phyloP scores from a whole-genome alignment of 2,113 vertebrate genomes.

The Ginglymostoma cirratum region DNA sequence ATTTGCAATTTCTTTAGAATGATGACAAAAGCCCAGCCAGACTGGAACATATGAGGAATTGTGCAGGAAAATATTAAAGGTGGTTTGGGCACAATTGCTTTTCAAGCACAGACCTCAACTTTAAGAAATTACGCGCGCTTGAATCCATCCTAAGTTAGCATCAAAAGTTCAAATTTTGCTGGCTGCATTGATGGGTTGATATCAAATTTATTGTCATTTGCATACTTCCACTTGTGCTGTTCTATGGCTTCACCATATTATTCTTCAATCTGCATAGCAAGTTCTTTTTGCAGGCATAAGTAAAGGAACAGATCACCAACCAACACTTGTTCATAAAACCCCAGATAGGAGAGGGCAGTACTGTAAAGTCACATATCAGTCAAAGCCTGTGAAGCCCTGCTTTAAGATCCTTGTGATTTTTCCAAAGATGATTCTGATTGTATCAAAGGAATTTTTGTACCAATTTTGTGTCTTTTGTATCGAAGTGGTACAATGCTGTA shows the following conservation, averaged over 20 bases:
- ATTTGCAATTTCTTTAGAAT: not conserved
- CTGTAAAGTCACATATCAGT: not conserved
- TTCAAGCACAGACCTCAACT: not conserved
- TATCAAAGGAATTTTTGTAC: not conserved
- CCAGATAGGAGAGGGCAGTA: not conserved
- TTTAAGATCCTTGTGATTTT: conserved; percentile 7
- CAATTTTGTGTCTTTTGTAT: not conserved
- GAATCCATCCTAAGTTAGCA: not conserved
- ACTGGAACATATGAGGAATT: not conserved
- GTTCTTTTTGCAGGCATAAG: not conserved
- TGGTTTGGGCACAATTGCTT: not conserved
- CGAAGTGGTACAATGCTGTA: not conserved
- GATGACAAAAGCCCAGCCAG: not conserved
- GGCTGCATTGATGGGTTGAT: not conserved
- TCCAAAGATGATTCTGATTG: not conserved
- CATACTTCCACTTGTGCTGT: too few species aligned
- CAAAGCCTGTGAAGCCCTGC: not conserved
- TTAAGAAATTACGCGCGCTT: not conserved
- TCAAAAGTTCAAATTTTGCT: not conserved
- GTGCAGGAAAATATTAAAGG: not conserved
- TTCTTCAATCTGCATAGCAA: conserved; percentile 7
- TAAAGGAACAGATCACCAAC: not conserved
- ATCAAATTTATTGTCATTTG: not conserved
- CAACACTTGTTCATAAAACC: not conserved
- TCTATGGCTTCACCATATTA: not conserved